Percentiles rank a stretch among this genome's conserved stretches.
These are phyloP conservation scores for Scelioninae gen. 1 DNA, from an alignment of 2,888 invertebrate species.

Conservation along the genomic window DNA sequence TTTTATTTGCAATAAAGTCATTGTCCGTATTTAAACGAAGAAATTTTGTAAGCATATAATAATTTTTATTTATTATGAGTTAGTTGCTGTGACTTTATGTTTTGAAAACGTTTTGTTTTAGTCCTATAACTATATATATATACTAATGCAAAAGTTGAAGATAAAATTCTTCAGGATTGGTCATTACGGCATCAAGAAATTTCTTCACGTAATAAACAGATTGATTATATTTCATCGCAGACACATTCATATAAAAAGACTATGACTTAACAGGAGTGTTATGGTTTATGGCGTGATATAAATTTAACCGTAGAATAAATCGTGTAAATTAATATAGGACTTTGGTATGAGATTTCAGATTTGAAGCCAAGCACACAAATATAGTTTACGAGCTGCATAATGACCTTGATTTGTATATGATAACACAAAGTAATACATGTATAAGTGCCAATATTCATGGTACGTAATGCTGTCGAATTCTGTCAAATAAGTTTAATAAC, in stretches of 20 bases:
- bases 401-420: constrained; percentile 28
- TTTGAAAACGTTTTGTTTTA: too few relatives aligned
- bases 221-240: constrained; percentile 40
- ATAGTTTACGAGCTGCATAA: constrained; percentile 27
- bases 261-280: constrained; percentile 32
- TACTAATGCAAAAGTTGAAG: constrained; percentile 1
- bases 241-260: constrained; percentile 17
- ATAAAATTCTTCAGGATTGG: constrained; percentile 25
- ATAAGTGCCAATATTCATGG: constrained; percentile 28
- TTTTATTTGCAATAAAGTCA: too few relatives aligned
- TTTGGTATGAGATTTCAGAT: constrained; percentile 19
- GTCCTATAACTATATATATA: too few relatives aligned
- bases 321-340: constrained; percentile 39
- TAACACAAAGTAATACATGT: neutral
- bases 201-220: constrained; percentile 45
- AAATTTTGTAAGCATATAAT: too few relatives aligned
- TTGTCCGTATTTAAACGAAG: too few relatives aligned
- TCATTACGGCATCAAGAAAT: constrained; percentile 34
- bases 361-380: constrained; percentile 12
- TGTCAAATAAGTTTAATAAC: constrained; percentile 22
- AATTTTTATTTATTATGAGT: too few relatives aligned
- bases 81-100: too few relatives aligned
- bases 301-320: constrained; percentile 30
- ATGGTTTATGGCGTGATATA: constrained; percentile 39
- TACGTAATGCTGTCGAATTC: constrained; percentile 20